Evolutionary conservation across 1,140 invertebrate species (phyloP), one percentile per base, ranked within the genome.

Genomic region (Spodoptera litura): DNA sequence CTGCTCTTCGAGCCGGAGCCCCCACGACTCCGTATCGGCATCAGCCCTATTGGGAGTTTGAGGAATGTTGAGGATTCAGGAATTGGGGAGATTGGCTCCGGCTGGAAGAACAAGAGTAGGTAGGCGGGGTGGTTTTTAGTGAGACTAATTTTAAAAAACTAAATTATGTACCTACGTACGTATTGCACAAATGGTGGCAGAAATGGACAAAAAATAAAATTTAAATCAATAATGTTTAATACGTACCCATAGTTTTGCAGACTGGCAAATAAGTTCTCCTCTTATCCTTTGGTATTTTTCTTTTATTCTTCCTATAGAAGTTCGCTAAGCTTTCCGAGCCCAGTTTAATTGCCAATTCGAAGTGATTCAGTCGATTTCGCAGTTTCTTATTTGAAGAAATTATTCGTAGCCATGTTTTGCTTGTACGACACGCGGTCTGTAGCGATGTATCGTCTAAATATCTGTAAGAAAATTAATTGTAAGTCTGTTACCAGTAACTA

Each of bases 371-470:
- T 9, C 88, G 84, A 51, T 62, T 83, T 78, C 80, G 86, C 15
- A 93, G 81, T 70, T 79, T 85, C 75, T 73, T 89, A 66, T 89
- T 81, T n/a, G 85, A 56, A 9, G 83, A 1, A 73, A 93, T 93
- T 73, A 93, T 91, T 62, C 85, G 77, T 31, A 78, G 70, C 91
- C 91, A 93, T 68, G 80, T 78, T 79, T 83, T 86, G 59, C 76
- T 79, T 2, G 81, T 81, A 13, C 70, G 68, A 9, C 49, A 75
- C 9, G 89, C 88, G 15, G 68, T 82, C 10, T 85, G 79, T 15
- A 93, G 83, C 8, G 89, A 87, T 62, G 44, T 35, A 12, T 87
- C 81, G 58, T 91, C 88, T 81, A 93, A 83, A 78, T 86, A 92
- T 6, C 91, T 93, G 77, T 44, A 81, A 78, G 79, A 84, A 81